These are phyloP conservation scores for Coregonus clupeaformis DNA, from an alignment of 2,113 vertebrate genomes.

Conservation along the genomic window DNA sequence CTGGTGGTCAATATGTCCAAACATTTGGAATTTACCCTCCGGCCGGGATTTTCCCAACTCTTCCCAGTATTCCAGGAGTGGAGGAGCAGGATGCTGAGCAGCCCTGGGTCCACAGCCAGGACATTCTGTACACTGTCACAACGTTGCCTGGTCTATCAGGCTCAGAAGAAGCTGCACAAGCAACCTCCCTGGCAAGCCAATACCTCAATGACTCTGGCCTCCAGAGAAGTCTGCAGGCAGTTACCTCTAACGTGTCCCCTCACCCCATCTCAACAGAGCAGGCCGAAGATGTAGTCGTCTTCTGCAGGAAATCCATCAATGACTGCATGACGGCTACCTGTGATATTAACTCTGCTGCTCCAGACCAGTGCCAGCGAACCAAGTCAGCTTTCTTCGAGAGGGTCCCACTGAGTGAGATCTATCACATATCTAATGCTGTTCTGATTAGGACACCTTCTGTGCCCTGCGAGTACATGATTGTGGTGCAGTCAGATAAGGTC, in stretches of 20 bases:
- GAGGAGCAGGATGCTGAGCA: background rate
- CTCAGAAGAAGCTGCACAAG: background rate
- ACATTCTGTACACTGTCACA: background rate
- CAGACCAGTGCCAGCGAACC: background rate
- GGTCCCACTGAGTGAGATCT: constrained; percentile 1
- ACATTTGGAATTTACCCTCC: background rate
- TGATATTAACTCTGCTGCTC: background rate
- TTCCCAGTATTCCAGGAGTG: background rate
- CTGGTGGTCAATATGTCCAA: background rate
- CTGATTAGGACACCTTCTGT: constrained; percentile 1
- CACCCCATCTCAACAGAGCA: background rate
- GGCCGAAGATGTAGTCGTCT: background rate
- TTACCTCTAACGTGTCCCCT: background rate
- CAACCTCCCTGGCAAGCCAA: background rate
- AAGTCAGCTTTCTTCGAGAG: background rate
- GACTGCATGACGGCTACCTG: background rate
- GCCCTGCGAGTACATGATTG: constrained; percentile 13
- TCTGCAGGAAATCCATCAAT: background rate
- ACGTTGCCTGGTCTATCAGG: background rate
- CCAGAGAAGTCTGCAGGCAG: background rate
- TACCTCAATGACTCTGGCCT: background rate
- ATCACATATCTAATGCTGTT: constrained; percentile 1
- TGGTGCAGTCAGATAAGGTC: background rate
- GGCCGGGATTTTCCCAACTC: background rate
- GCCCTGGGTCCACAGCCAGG: background rate